A percentile compares a stretch with the other conserved stretches of the same genome.
These are phyloP conservation scores for Anarhynchus alexandrinus DNA, from an alignment of 2,113 vertebrate species.

Conservation along the genomic window DNA sequence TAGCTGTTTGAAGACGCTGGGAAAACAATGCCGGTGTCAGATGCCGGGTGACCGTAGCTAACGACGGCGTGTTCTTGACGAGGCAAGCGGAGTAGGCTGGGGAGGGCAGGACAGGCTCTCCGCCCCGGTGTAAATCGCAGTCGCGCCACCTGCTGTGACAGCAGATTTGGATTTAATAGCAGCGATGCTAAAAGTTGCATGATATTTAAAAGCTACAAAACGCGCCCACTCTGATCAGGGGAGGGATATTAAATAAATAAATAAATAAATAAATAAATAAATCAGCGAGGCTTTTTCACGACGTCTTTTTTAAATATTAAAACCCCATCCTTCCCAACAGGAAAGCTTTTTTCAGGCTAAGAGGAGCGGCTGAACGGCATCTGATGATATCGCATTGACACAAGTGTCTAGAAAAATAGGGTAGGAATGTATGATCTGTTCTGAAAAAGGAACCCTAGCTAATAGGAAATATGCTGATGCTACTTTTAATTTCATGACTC, in stretches of 20 bases:
- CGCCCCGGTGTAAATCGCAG: background rate
- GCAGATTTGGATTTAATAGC: background rate
- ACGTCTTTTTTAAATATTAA: conserved; percentile 45
- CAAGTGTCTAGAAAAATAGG: conserved; percentile 63
- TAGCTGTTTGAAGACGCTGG: rapidly evolving
- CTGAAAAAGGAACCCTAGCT: conserved; percentile 37
- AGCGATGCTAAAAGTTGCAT: conserved; percentile 30
- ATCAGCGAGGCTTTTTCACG: background rate
- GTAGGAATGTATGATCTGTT: conserved; percentile 48
- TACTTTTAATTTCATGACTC: conserved; percentile 63
- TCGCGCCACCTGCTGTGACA: background rate
- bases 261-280: background rate
- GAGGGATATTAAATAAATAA: conserved; percentile 6
- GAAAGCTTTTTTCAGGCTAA: conserved; percentile 49
- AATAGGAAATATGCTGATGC: conserved; percentile 58
- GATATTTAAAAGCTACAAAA: conserved; percentile 57
- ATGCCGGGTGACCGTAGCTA: background rate
- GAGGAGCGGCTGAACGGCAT: conserved; percentile 29
- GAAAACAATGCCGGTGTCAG: background rate
- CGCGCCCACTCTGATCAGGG: conserved; percentile 6
- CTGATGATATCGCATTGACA: conserved; percentile 57
- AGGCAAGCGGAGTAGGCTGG: background rate
- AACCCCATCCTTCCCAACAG: conserved; percentile 46
- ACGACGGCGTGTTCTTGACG: rapidly evolving
- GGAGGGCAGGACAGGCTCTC: background rate